phyloP scores from a whole-genome alignment of 2,888 invertebrate genomes.

The Opisthograptis luteolata region DNA sequence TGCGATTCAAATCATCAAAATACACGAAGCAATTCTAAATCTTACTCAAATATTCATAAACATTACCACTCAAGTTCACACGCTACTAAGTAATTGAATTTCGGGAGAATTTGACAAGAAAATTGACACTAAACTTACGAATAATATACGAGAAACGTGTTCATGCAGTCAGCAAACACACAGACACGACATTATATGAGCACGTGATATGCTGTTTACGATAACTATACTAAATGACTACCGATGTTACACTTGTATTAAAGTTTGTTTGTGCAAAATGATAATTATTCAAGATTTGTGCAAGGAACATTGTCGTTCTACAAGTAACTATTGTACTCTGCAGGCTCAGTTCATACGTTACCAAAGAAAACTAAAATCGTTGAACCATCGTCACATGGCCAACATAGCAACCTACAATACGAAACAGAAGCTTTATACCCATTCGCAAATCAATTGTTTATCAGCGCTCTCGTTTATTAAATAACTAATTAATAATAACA shows the following conservation, averaged over 20 bases:
- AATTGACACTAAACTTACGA: conserved; percentile 80
- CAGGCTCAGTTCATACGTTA: no score
- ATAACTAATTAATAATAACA: conserved; percentile 26
- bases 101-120: conserved; percentile 84
- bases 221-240: no score
- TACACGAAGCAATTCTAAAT: conserved; percentile 50
- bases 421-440: conserved; percentile 23
- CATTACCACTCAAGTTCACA: conserved; percentile 53
- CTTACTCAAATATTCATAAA: conserved; percentile 32
- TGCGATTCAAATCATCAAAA: conserved; percentile 44
- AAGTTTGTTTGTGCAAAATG: conserved; percentile 49
- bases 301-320: conserved; percentile 45
- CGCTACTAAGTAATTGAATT: conserved; percentile 83
- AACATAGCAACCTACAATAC: conserved; percentile 30
- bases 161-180: neutral
- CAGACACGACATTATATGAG: neutral
- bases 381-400: no score
- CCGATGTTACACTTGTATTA: neutral
- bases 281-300: conserved; percentile 40
- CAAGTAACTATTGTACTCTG: conserved; percentile 71
- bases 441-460: conserved; percentile 33
- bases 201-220: neutral
- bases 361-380: no score
- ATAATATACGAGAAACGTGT: conserved; percentile 48
- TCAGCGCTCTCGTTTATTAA: conserved; percentile 45